Base-by-base conservation (phyloP, 2,797 vertebrate species). In the Eurystomus glaucurus region DNA sequence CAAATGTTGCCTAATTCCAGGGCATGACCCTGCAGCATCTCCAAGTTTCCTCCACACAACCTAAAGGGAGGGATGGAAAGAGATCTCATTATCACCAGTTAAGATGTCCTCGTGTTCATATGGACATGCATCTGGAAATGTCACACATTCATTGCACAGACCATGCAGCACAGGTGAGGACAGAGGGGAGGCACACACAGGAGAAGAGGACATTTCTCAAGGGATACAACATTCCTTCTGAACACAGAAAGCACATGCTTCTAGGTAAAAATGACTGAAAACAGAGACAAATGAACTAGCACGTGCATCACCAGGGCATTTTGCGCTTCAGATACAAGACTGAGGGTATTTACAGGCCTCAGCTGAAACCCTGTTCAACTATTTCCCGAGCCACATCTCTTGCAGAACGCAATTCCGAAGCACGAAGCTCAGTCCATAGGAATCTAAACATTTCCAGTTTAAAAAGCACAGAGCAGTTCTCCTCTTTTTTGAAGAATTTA, bases 11-110 rank as follows among this genome's bases (percentile, higher is more conserved):
- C 98, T 98, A 98, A 98, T 99, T 97, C 98, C 98, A 98, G 98
- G 98, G 98, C 98, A 98, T 70, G 98, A 98, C 97, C 98, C 98
- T 97, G 98, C 98, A 98, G 98, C 98, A 98, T 99, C 98, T 97
- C 98, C 98, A 98, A 99, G 98, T 98, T 98, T 98, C 98, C 97
- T 97, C 98, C 98, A 98, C 96, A 98, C 98, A 98, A 98, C 98
- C 98, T 98, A 96, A 69, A 97, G 87, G 87, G n/a, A 91, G 88
- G 58, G 91, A 93, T 29, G 62, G 85, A 96, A 96, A 97, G 91
- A 94, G n/a, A 95, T 52, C 57, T 94, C 58, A 17, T 80, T 82
- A 83, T 48, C 26, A 22, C 41, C 41, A 23, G 75, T 3, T 7
- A 25, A 17, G 76, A 58, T 2, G 69, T 29, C 0, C 26, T 1